Evolutionary conservation across 2,113 vertebrate genomes (phyloP).

Genomic region (Serilophus lunatus): DNA sequence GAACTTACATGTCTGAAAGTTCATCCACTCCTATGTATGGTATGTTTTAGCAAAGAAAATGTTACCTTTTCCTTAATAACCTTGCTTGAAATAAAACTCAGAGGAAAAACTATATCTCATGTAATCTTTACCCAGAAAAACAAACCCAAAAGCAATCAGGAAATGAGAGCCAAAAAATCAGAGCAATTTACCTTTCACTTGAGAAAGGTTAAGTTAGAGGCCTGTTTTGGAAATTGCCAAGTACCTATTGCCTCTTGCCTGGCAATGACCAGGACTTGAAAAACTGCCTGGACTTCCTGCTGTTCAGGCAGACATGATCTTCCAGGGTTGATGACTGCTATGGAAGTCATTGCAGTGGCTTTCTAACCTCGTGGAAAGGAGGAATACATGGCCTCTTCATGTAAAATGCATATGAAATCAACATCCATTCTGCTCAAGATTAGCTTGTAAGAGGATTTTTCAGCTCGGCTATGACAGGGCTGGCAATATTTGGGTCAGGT

Average conservation of each 20-base stretch:
- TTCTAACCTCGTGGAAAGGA: neutral
- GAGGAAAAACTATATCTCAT: rapidly evolving
- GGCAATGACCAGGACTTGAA: neutral
- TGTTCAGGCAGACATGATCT: no score
- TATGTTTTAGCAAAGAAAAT: neutral
- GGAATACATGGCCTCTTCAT: neutral
- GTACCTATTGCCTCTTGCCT: neutral
- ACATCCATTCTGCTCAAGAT: neutral
- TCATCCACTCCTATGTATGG: neutral
- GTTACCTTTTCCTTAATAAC: neutral
- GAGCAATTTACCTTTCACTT: neutral
- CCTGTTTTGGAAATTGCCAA: neutral
- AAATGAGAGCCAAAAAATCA: neutral
- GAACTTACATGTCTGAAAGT: neutral
- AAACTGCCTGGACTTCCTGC: no score
- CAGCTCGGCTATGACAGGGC: neutral
- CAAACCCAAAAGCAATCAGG: neutral
- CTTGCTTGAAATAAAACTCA: neutral
- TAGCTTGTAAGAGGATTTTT: neutral
- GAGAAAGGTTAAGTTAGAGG: neutral
- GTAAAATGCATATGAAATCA: neutral
- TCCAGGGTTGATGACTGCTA: neutral
- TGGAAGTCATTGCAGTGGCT: neutral
- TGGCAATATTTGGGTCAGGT: neutral
- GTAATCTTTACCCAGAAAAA: neutral